Evolutionary conservation across 2,113 vertebrate species (phyloP), one percentile per base, ranked within the genome.

Genomic region (Miniopterus natalensis): DNA sequence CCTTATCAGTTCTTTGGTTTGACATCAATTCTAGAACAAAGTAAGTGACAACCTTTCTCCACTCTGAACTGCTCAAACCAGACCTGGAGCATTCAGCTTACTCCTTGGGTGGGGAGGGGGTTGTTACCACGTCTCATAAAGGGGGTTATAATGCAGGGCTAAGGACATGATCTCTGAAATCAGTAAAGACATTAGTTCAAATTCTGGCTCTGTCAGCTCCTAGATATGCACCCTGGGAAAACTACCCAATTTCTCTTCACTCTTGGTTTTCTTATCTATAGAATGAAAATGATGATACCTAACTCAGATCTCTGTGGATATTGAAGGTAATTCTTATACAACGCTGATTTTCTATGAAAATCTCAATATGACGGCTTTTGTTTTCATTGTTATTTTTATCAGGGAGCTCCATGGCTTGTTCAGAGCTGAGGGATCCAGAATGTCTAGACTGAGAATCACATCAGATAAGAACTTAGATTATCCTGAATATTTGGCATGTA

Each of bases 321-420:
- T 90, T 90, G 81, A 94, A 80, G 21, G 47, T 77, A 9, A 93
- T 90, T 21, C 23, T 87, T 91, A 25, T 57, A 81, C 77, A 68
- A 84, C 17, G 88, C 13, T 59, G 25, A n/a, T n/a, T n/a, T n/a
- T n/a, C 25, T 63, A 49, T 57, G 53, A 77, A 83, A 91, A 89
- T 5, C 15, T 93, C 36, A 90, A 8, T 57, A 47, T 29, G 55
- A 9, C 65, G 53, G 31, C 21, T 93, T 83, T 94, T 85, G 83
- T 94, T 80, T 74, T 78, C 49, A 66, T 59, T 88, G 17, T 85
- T 53, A 65, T 81, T 57, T 45, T 90, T 80, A n/a, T 63, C 57
- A 86, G 57, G 31, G 6, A 66, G 90, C 42, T 93, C 40, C 94
- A 55, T 13, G 61, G 6, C 31, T 29, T 14, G 2, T 47, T 29